These are phyloP conservation scores for Cotesia glomerata DNA, from an alignment of 1,140 invertebrate genomes.

Conservation along the genomic window DNA sequence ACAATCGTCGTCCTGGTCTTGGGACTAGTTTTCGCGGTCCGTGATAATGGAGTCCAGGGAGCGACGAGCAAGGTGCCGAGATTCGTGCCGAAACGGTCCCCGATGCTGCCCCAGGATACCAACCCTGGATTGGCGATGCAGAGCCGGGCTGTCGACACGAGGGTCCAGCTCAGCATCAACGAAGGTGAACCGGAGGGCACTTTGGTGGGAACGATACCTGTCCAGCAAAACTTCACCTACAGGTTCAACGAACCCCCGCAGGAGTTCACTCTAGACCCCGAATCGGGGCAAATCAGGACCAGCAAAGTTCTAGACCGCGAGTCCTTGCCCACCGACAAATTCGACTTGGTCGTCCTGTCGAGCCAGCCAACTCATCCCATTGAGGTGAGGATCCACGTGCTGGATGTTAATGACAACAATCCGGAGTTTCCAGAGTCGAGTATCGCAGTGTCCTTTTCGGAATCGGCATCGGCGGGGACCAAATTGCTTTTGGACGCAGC, in stretches of 20 bases:
- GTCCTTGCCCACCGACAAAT: slow-evolving; percentile 75
- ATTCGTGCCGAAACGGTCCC: slow-evolving; percentile 55
- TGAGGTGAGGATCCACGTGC: slow-evolving; percentile 84
- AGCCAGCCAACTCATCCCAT: slow-evolving; percentile 93
- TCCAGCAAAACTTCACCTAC: slow-evolving; percentile 85
- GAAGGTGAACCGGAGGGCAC: slow-evolving; percentile 85
- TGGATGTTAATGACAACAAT: slow-evolving; percentile 89
- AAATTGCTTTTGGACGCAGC: slow-evolving; percentile 86
- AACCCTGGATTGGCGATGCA: slow-evolving; percentile 73
- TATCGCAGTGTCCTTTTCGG: slow-evolving; percentile 86
- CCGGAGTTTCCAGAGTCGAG: slow-evolving; percentile 88
- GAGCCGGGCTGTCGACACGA: slow-evolving; percentile 83
- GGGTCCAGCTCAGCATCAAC: slow-evolving; percentile 81
- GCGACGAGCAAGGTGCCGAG: slow-evolving; percentile 48
- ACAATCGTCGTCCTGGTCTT: slow-evolving; percentile 50
- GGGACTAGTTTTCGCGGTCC: slow-evolving; percentile 39
- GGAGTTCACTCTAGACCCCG: slow-evolving; percentile 81
- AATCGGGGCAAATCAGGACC: slow-evolving; percentile 83
- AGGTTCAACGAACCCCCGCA: slow-evolving; percentile 88
- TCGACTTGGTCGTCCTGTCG: slow-evolving; percentile 87
- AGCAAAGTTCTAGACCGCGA: slow-evolving; percentile 83
- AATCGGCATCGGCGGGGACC: slow-evolving; percentile 87
- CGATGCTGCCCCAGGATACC: slow-evolving; percentile 52
- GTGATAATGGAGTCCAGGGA: slow-evolving; percentile 24
- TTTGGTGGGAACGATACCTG: slow-evolving; percentile 83